Evolutionary conservation across 2,797 vertebrate genomes (phyloP).

Genomic region (Novumbra hubbsi): DNA sequence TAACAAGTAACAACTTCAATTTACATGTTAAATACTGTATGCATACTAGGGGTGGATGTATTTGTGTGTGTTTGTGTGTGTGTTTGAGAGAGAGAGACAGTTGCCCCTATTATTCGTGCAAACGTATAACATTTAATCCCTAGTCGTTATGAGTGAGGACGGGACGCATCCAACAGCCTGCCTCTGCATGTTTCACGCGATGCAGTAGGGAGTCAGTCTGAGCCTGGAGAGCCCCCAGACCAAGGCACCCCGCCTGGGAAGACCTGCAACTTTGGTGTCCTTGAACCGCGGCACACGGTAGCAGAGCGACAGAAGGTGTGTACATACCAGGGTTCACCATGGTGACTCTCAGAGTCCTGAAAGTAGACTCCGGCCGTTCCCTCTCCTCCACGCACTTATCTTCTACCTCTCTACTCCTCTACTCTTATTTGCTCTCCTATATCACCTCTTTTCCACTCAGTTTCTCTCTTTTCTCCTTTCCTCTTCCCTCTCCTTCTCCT

Average conservation of each 20-base stretch:
- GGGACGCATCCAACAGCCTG: neutral
- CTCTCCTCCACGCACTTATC: too few relatives aligned
- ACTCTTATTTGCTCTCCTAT: too few relatives aligned
- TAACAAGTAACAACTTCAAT: too few relatives aligned
- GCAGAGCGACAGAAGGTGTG: neutral
- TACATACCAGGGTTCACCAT: neutral
- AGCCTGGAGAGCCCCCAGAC: neutral
- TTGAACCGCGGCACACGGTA: neutral
- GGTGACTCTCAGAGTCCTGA: neutral
- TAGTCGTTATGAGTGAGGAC: neutral
- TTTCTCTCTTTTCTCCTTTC: too few relatives aligned
- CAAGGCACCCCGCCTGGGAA: neutral
- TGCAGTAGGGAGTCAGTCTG: neutral
- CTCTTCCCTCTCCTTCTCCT: too few relatives aligned
- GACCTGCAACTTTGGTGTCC: neutral
- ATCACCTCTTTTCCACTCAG: too few relatives aligned
- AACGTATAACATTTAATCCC: neutral
- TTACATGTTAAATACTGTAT: too few relatives aligned
- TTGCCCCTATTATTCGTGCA: too few relatives aligned
- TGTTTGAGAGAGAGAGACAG: too few relatives aligned
- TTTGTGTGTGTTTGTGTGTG: too few relatives aligned
- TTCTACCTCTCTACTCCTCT: too few relatives aligned
- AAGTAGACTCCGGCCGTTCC: neutral
- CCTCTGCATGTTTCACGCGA: neutral
- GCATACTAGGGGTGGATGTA: too few relatives aligned